phyloP scores from a whole-genome alignment of 2,888 invertebrate species.

The Nemurella pictetii region DNA sequence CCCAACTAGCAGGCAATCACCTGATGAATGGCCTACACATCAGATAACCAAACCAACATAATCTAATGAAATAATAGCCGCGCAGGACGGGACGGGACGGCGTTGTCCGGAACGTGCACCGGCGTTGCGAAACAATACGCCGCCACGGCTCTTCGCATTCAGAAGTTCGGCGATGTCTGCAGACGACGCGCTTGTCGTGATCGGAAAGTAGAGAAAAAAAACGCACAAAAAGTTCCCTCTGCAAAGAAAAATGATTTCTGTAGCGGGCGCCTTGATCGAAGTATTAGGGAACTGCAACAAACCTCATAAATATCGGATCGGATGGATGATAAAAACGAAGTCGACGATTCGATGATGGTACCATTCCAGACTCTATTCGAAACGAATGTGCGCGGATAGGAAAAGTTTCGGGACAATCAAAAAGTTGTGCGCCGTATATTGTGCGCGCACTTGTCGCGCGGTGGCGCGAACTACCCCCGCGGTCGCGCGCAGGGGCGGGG shows the following conservation, averaged over 20 bases:
- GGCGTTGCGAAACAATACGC: not conserved
- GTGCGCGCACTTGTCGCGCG: not conserved
- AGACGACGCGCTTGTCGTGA: conserved; percentile 1
- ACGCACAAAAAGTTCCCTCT: not conserved
- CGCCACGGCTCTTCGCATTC: not conserved
- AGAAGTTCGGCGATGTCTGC: not conserved
- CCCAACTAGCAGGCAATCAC: conserved; percentile 18
- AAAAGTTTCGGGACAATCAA: not conserved
- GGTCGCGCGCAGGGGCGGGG: too few species aligned
- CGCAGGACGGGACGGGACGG: not conserved
- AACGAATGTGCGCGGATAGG: not conserved
- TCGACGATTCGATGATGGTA: not conserved
- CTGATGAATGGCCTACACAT: conserved; percentile 33
- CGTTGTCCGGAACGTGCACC: not conserved
- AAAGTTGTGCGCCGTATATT: not conserved
- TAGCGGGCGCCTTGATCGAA: not conserved
- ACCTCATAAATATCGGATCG: not conserved
- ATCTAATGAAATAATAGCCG: not conserved
- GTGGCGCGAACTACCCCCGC: not conserved
- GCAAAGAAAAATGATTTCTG: not conserved
- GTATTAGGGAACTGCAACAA: not conserved
- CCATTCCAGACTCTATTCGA: not conserved
- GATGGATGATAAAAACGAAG: not conserved
- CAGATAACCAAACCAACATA: conserved; percentile 23
- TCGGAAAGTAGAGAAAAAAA: not conserved